A percentile compares a stretch with the other conserved stretches of the same genome.
phyloP scores from a whole-genome alignment of 2,797 vertebrate genomes.

The Ataeniobius toweri region DNA sequence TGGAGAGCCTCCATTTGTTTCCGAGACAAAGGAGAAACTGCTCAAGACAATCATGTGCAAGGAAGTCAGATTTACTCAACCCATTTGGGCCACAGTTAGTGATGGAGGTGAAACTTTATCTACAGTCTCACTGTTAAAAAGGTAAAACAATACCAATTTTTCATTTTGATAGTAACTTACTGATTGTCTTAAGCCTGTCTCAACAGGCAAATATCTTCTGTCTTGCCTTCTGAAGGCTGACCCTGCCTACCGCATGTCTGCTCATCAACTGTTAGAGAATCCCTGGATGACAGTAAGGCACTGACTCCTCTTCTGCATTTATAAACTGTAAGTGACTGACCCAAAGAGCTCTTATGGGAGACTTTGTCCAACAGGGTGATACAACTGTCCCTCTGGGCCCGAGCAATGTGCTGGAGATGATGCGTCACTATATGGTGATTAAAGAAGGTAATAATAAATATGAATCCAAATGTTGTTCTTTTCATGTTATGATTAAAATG shows the following conservation, averaged over 20 bases:
- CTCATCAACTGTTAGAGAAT: constrained; percentile 82
- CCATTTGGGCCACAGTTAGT: constrained; percentile 80
- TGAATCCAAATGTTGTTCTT: constrained; percentile 10
- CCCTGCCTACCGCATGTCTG: constrained; percentile 84
- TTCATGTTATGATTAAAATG: not conserved
- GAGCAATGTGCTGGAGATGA: constrained; percentile 86
- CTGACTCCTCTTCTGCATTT: constrained; percentile 15
- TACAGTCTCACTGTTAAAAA: constrained; percentile 11
- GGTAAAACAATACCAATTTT: constrained; percentile 4
- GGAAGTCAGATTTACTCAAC: constrained; percentile 75
- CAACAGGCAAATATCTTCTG: constrained; percentile 81
- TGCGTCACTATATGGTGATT: constrained; percentile 74
- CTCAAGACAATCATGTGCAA: constrained; percentile 82
- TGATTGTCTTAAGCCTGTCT: constrained; percentile 39
- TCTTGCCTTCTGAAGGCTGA: constrained; percentile 82
- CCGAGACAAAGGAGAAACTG: constrained; percentile 81
- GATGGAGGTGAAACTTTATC: constrained; percentile 72
- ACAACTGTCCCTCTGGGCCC: constrained; percentile 69
- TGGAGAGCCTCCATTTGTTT: constrained; percentile 83
- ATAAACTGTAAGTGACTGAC: constrained; percentile 37
- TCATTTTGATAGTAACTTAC: constrained; percentile 17
- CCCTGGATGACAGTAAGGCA: constrained; percentile 83
- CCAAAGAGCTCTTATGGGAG: constrained; percentile 26
- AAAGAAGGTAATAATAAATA: constrained; percentile 43
- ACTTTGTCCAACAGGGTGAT: constrained; percentile 80